These are phyloP conservation scores for Rhodeus uyekii DNA, from an alignment of 2,797 vertebrate species.

Conservation along the genomic window DNA sequence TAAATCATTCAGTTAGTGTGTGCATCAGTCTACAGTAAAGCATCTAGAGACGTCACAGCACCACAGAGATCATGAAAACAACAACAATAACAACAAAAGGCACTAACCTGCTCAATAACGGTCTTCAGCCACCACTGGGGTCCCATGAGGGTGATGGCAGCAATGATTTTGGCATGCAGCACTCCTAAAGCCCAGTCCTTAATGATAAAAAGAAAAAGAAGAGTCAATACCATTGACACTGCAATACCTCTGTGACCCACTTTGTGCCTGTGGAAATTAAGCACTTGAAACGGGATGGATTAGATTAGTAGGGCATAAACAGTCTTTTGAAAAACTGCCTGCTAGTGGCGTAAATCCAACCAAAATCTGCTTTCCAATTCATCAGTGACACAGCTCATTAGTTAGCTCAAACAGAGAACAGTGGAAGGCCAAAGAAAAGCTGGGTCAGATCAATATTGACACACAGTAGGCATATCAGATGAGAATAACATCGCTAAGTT, in stretches of 20 bases:
- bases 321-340: neutral
- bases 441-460: constrained; percentile 12
- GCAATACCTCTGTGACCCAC: neutral
- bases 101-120: constrained; percentile 93
- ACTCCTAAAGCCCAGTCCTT: constrained; percentile 98
- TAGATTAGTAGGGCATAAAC: neutral
- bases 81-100: too few relatives aligned
- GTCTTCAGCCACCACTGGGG: constrained; percentile 99
- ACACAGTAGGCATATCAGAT: constrained; percentile 1
- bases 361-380: constrained; percentile 14
- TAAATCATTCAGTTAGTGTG: constrained; percentile 22
- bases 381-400: constrained; percentile 28
- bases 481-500: neutral
- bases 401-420: constrained; percentile 2
- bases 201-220: constrained; percentile 19
- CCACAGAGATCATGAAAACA: neutral
- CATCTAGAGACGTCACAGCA: neutral
- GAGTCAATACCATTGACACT: neutral
- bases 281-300: constrained; percentile 11
- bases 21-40: neutral
- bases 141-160: constrained; percentile 96
- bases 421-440: neutral
- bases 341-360: constrained; percentile 10
- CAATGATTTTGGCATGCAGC: constrained; percentile 97
- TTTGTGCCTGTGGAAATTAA: constrained; percentile 7